These are phyloP conservation scores for Phalacrocorax aristotelis DNA, from an alignment of 2,113 vertebrate genomes.

Conservation along the genomic window DNA sequence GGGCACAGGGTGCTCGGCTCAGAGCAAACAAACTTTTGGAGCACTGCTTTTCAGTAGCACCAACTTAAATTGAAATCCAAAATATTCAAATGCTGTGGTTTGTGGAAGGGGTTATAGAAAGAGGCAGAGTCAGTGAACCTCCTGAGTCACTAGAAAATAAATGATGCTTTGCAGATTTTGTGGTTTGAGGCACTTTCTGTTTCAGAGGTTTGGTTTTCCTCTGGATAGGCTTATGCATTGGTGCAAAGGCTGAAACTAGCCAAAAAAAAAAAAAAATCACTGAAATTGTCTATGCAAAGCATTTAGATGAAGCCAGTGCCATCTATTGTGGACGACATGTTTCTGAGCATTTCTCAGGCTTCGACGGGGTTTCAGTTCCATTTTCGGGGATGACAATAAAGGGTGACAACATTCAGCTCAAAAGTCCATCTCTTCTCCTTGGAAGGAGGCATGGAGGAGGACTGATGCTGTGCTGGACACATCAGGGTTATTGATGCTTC, in stretches of 20 bases:
- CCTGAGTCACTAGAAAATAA: neutral
- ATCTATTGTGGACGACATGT: fast-evolving
- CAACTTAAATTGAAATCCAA: neutral
- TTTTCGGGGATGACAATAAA: neutral
- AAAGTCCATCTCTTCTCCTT: neutral
- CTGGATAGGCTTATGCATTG: neutral
- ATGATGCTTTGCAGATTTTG: neutral
- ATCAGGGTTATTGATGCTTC: neutral
- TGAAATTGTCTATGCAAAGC: neutral
- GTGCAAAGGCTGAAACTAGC: neutral
- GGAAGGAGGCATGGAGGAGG: neutral
- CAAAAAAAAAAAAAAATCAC: neutral
- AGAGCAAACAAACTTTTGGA: neutral
- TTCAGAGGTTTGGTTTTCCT: neutral
- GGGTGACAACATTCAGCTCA: fast-evolving
- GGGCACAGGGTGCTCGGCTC: neutral
- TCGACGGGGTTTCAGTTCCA: neutral
- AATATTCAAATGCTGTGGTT: neutral
- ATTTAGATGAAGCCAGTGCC: neutral
- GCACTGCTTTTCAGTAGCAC: neutral
- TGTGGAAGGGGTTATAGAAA: neutral
- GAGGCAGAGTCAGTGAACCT: neutral
- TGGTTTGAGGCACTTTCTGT: neutral
- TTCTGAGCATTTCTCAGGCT: neutral
- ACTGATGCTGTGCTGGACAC: neutral